A percentile compares a stretch with the other conserved stretches of the same genome.
phyloP scores from a whole-genome alignment of 2,797 vertebrate genomes.

The Ceyx erithaca region DNA sequence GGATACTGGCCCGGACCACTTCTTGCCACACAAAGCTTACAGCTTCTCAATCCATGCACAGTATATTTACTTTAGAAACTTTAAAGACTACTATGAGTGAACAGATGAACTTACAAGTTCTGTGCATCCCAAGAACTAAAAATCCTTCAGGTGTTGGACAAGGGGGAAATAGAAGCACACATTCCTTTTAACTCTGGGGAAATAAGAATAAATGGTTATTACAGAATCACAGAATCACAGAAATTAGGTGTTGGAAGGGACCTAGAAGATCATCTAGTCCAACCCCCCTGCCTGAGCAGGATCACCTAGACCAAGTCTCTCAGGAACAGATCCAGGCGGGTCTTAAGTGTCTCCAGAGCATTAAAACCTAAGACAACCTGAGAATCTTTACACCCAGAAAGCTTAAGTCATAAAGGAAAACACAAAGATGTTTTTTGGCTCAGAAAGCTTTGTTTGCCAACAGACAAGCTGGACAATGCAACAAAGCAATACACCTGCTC shows the following conservation, averaged over 20 bases:
- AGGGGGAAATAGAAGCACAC: background rate
- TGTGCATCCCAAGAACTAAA: background rate
- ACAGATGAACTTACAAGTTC: background rate
- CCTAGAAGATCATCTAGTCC: too few relatives aligned
- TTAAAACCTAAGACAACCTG: background rate
- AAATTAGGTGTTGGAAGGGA: too few relatives aligned
- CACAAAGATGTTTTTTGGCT: background rate
- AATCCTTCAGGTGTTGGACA: background rate
- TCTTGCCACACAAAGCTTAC: background rate
- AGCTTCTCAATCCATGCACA: background rate
- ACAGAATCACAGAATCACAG: too few relatives aligned
- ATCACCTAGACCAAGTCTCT: too few relatives aligned
- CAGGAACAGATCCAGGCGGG: too few relatives aligned
- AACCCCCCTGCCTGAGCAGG: too few relatives aligned
- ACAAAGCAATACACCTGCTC: background rate
- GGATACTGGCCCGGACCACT: background rate
- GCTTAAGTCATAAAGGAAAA: background rate
- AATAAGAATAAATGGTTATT: background rate
- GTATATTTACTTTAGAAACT: background rate
- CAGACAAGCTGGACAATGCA: background rate
- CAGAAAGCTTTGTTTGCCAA: fast-evolving
- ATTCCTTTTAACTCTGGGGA: background rate
- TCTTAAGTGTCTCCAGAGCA: too few relatives aligned
- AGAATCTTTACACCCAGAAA: background rate
- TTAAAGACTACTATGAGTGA: background rate